Base-by-base conservation (phyloP, 1,140 invertebrate genomes). In the Achroia grisella region DNA sequence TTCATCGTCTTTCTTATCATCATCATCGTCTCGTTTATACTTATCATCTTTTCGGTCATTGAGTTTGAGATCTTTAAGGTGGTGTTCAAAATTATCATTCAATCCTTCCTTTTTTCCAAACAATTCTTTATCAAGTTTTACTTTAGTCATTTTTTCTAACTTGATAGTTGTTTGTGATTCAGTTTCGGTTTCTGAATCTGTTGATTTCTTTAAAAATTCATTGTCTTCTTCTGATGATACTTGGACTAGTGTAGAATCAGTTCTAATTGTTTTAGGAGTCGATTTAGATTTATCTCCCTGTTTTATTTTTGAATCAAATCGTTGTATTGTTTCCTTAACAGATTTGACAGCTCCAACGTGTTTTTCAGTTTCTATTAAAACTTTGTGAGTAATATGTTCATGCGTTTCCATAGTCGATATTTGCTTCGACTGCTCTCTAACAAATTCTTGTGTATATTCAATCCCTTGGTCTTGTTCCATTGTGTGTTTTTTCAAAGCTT, bases 201-300 rank as follows among this genome's bases (percentile, higher is more conserved):
- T 87, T n/a, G 86, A 87, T 66, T 87, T 87, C 39, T 87, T 87
- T n/a, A 86, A 60, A 44, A 84, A 87, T 50, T 87, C 86, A 45
- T 74, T 87, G 39, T 87, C 86, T 75, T 87, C 86, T 61, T 87
- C 86, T 8, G 86, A 87, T 34, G 86, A 87, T 42, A 87, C 79
- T 62, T 87, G 84, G 0, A 87, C 86, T 17, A 87, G 67, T 11
- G 86, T 87, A 8, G 86, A 87, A 52, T 87, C 86, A 11, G 84
- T 87, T 60, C 86, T 71, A 34, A 79, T 67, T 8, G 82, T 59
- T 60, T 83, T 86, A 3, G 73, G 62, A 39, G 78, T 78, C 8
- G 65, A 37, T 61, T 85, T 83, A 1, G 58, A 29, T 57, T 77
- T 83, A 39, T 82, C 78, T 11, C 77, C 72, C 12, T 57, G 55